Conservation (phyloP, 2,113 vertebrate species). For the Toxotes chatareus region DNA sequence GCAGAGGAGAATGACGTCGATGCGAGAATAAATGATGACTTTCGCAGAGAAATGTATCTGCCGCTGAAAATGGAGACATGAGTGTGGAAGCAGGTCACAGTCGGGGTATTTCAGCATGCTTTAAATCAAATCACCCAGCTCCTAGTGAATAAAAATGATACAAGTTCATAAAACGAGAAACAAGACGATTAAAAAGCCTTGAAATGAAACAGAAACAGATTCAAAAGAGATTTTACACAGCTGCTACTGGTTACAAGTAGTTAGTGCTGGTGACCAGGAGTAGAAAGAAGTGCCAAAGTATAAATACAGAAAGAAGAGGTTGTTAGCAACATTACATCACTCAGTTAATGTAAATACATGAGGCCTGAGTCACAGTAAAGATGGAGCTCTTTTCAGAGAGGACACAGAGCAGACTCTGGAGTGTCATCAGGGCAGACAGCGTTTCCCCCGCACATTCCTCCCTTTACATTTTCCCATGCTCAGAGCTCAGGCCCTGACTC, state of each 20-base stretch:
- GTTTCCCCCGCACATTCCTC: conserved; percentile 80
- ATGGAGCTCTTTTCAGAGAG: conserved; percentile 55
- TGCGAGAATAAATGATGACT: conserved; percentile 67
- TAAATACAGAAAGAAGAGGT: conserved; percentile 30
- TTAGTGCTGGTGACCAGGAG: conserved; percentile 4
- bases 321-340: conserved; percentile 34
- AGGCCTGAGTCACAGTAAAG: conserved; percentile 55
- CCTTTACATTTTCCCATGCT: conserved; percentile 82
- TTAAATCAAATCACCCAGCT: conserved; percentile 66
- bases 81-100: conserved; percentile 65
- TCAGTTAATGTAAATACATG: conserved; percentile 63
- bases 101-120: conserved; percentile 53
- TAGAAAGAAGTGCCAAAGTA: background rate
- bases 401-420: conserved; percentile 75
- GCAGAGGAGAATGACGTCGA: conserved; percentile 53
- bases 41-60: conserved; percentile 67
- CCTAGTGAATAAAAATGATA: conserved; percentile 47
- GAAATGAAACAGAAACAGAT: conserved; percentile 29
- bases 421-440: conserved; percentile 77
- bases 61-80: conserved; percentile 71
- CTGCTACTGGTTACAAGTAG: conserved; percentile 22
- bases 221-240: background rate
- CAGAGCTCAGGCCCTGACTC: conserved; percentile 73
- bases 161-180: conserved; percentile 49
- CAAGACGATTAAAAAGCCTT: conserved; percentile 27